phyloP scores from a whole-genome alignment of 2,113 vertebrate genomes.

The Strix uralensis region DNA sequence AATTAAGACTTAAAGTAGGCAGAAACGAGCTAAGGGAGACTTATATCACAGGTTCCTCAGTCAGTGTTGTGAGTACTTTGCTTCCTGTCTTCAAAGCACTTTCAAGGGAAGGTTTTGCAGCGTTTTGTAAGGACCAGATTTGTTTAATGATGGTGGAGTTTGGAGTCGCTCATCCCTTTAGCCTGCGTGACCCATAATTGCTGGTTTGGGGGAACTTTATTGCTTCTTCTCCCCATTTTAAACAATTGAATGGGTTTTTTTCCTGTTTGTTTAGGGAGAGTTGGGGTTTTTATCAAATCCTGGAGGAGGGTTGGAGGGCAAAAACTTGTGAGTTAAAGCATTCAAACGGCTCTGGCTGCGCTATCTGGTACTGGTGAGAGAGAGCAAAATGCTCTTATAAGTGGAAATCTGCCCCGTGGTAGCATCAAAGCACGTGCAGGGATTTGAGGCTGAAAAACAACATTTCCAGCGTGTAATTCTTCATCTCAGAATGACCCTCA shows the following conservation, averaged over 20 bases:
- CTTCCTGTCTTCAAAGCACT: not conserved
- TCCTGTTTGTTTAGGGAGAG: not conserved
- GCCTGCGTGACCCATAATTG: not conserved
- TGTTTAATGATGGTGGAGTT: not conserved
- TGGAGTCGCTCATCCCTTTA: not conserved
- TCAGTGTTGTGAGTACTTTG: not conserved
- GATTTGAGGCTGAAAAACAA: not conserved
- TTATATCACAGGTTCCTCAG: not conserved
- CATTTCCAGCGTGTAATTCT: not conserved
- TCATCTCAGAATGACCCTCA: not conserved
- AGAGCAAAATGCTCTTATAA: rapidly evolving
- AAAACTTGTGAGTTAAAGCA: not conserved
- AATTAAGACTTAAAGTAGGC: constrained; percentile 33
- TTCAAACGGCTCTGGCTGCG: rapidly evolving
- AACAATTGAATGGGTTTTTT: rapidly evolving
- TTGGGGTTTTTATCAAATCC: not conserved
- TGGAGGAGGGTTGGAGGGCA: not conserved
- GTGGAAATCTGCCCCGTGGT: not conserved
- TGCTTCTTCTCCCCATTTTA: not conserved
- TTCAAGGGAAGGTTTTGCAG: not conserved
- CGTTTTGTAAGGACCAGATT: not conserved
- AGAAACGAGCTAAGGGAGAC: not conserved
- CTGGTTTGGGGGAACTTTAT: not conserved
- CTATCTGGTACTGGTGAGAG: rapidly evolving
- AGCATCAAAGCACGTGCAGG: rapidly evolving